These are phyloP conservation scores for Mycteria americana DNA, from an alignment of 2,797 vertebrate genomes.

Conservation along the genomic window DNA sequence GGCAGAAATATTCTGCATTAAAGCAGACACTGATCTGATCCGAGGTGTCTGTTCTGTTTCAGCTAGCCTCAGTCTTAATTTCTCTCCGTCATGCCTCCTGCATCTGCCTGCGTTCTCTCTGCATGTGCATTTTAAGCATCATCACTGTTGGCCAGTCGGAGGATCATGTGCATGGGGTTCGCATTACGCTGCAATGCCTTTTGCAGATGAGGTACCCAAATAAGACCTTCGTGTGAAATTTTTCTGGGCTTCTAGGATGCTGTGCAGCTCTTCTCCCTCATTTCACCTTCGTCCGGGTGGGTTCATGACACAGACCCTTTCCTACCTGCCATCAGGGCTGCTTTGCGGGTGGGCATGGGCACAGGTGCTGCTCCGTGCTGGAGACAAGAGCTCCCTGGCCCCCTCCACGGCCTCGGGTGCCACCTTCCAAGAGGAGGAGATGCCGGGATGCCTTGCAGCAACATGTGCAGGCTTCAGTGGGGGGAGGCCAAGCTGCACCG, in stretches of 20 bases:
- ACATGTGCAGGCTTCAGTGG: accelerated
- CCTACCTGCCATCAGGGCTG: background rate
- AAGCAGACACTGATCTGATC: background rate
- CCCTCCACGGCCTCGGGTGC: background rate
- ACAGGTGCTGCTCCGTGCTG: background rate
- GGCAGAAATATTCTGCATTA: background rate
- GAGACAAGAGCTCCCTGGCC: background rate
- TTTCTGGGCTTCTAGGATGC: background rate
- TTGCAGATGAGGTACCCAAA: background rate
- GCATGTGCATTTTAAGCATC: background rate
- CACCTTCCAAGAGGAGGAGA: background rate
- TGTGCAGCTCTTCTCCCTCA: background rate
- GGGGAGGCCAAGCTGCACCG: background rate
- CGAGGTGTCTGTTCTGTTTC: background rate
- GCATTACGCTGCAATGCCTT: background rate
- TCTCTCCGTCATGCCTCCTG: background rate
- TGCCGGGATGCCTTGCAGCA: background rate
- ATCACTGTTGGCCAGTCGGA: accelerated
- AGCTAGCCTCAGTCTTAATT: background rate
- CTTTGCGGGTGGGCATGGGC: background rate
- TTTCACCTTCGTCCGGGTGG: accelerated
- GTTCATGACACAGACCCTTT: background rate
- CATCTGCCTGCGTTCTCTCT: background rate
- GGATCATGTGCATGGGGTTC: accelerated
- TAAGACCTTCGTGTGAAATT: background rate